A percentile compares a stretch with the other conserved stretches of the same genome.
Conservation (phyloP, 2,888 invertebrate genomes). For the Napeogenes sylphis region DNA sequence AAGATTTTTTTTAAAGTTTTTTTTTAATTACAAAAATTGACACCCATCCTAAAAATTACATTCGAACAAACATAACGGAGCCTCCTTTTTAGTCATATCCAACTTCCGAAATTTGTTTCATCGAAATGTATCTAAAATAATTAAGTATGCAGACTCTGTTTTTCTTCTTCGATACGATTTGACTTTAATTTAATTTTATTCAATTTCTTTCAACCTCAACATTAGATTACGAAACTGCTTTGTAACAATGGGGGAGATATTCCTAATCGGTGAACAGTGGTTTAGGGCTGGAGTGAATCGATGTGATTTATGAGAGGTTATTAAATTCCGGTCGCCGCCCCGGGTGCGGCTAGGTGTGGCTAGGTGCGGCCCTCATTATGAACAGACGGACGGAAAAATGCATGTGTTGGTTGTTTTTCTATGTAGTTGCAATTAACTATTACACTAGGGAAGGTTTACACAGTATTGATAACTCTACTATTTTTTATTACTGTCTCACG, state of each 20-base stretch:
- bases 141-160: not conserved
- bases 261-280: conserved; percentile 42
- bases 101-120: no score
- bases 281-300: conserved; percentile 29
- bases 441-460: not conserved
- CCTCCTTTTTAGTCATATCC: no score
- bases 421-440: conserved; percentile 1
- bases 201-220: conserved; percentile 7
- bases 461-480: conserved; percentile 2
- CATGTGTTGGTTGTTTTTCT: conserved; percentile 14
- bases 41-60: no score
- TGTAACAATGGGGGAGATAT: conserved; percentile 45
- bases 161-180: not conserved
- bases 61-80: no score
- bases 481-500: not conserved
- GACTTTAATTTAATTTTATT: not conserved
- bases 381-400: conserved; percentile 32
- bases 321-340: conserved; percentile 64
- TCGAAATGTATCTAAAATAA: no score
- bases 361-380: conserved; percentile 43
- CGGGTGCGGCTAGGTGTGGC: conserved; percentile 41
- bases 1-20: no score
- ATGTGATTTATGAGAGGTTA: conserved; percentile 59
- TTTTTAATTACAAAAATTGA: no score
- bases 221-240: conserved; percentile 13